A percentile compares a stretch with the other conserved stretches of the same genome.
phyloP scores from a whole-genome alignment of 2,888 invertebrate genomes.

The Drosophila colorata region DNA sequence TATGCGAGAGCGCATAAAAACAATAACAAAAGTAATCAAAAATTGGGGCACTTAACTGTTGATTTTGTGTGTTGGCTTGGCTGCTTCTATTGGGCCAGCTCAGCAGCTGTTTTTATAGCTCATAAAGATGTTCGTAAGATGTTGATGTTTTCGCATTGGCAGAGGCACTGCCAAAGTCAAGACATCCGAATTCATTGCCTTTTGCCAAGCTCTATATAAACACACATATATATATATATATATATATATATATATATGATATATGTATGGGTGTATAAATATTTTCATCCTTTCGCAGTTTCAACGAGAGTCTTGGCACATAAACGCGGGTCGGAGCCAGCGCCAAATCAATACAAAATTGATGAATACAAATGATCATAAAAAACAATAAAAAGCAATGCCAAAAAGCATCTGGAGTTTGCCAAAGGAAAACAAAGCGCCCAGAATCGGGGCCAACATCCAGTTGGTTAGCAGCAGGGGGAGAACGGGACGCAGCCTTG shows the following conservation, averaged over 20 bases:
- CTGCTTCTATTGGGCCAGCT: conserved; percentile 14
- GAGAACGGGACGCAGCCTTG: conserved; percentile 26
- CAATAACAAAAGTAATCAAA: conserved; percentile 77
- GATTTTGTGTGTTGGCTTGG: conserved; percentile 31
- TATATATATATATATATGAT: neutral
- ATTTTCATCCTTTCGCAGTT: conserved; percentile 65
- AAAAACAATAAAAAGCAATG: conserved; percentile 80
- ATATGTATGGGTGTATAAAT: conserved; percentile 11
- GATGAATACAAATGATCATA: conserved; percentile 82
- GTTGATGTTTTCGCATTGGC: conserved; percentile 61
- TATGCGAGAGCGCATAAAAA: conserved; percentile 66
- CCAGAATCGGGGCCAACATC: conserved; percentile 27
- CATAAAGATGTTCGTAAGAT: conserved; percentile 78
- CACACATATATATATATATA: neutral
- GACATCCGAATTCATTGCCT: conserved; percentile 73
- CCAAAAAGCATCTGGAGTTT: conserved; percentile 70
- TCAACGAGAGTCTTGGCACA: conserved; percentile 40
- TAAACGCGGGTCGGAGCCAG: conserved; percentile 43
- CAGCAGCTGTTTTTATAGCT: conserved; percentile 78
- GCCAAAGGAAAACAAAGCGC: conserved; percentile 45
- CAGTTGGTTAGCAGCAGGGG: conserved; percentile 10
- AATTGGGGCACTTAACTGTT: conserved; percentile 52
- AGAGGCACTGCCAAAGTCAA: conserved; percentile 51
- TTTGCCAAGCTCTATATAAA: conserved; percentile 40
- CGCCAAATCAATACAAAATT: conserved; percentile 75